A percentile compares a stretch with the other conserved stretches of the same genome.
phyloP scores from a whole-genome alignment of 2,113 vertebrate species.

The Triplophysa siluroides region DNA sequence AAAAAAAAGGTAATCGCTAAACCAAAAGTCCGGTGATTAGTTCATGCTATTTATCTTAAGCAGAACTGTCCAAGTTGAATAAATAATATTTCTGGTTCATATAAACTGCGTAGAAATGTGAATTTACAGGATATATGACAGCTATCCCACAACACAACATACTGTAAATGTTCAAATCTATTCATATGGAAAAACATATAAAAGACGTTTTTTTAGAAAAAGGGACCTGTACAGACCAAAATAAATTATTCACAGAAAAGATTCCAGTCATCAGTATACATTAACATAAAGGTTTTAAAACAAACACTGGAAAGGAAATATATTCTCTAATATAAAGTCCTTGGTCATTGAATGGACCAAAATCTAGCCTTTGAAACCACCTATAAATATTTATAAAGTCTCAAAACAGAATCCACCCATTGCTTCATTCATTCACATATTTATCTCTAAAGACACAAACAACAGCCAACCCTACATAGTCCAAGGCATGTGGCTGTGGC shows the following conservation, averaged over 20 bases:
- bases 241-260: background rate
- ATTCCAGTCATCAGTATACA: background rate
- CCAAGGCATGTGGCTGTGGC: background rate
- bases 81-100: slow-evolving; percentile 15
- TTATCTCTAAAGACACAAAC: background rate
- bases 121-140: slow-evolving; percentile 13
- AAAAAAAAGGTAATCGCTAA: background rate
- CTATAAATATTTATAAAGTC: background rate
- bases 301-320: slow-evolving; percentile 10
- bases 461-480: background rate
- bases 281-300: background rate
- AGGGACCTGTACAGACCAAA: background rate
- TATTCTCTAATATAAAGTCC: background rate
- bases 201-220: background rate
- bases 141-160: background rate
- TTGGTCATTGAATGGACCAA: slow-evolving; percentile 10
- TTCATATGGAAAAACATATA: background rate
- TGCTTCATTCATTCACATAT: slow-evolving; percentile 12
- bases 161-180: no score
- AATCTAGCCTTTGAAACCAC: slow-evolving; percentile 22
- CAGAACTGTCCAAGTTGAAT: background rate
- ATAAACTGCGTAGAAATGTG: background rate
- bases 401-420: background rate
- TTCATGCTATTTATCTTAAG: background rate
- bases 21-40: background rate